Evolutionary conservation across 2,113 vertebrate genomes (phyloP), one percentile per base, ranked within the genome.

Genomic region (Machaerirhynchus nigripectus): DNA sequence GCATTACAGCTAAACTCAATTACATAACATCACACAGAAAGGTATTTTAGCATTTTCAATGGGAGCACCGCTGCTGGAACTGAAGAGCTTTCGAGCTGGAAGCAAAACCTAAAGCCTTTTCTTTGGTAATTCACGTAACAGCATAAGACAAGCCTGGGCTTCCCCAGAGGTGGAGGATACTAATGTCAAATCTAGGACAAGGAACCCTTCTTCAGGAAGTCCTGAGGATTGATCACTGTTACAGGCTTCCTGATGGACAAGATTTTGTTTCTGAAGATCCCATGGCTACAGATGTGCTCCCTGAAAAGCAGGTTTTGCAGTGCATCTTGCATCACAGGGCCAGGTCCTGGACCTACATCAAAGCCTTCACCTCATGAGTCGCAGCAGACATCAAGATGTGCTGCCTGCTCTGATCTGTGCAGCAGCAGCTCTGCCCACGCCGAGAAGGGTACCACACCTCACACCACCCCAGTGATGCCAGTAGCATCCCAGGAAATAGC

Each of bases 371-470:
- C 77, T 64, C 42, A n/a, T 73, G 89, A 95, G 84, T 91, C 0
- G n/a, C 88, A 73, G 77, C 8, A 95, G 95, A 94, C 91, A 95
- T 95, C 94, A 91, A 96, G 93, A 94, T 93, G 87, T 83, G 89
- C 56, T 96, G 74, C 92, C 56, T 93, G 79, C 93, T 95, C 50
- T 85, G 91, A 96, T 95, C 50, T 91, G 78, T 5, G 15, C 61
- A 86, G 94, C 71, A 35, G 44, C 20, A 44, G 75, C 83, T 87
- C 78, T 94, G 67, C 90, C 88, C 73, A 88, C 1, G 1, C 70
- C 22, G 28, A 86, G 70, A 84, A 76, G 42, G 84, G 65, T 87
- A 95, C 84, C 94, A 94, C 95, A 95, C 90, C 95, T 96, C 87
- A 47, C 90, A 53, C 87, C 94, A 63, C 74, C 46, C 84, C 1